Evolutionary conservation across 64 coral and sea anemone genomes (phyloP).

Genomic region (Montipora cactus): DNA sequence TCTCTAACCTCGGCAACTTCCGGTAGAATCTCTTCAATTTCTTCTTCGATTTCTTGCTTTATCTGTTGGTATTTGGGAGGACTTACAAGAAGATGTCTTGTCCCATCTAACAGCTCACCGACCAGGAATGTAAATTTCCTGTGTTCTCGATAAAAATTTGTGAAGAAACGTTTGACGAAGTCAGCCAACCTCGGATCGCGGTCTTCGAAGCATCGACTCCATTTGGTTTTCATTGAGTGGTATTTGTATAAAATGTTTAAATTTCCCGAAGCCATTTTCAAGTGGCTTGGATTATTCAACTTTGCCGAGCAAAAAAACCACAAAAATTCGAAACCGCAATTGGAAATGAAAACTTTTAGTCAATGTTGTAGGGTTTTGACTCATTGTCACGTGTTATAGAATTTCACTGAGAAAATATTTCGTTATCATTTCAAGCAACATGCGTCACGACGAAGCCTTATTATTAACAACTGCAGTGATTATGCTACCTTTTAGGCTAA

Average conservation of each 20-base stretch:
- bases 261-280: neutral
- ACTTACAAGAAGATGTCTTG: conserved; percentile 8
- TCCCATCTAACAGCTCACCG: conserved; percentile 1
- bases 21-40: neutral
- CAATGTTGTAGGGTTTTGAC: too few species aligned
- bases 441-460: too few species aligned
- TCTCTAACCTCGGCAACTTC: neutral
- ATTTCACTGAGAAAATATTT: too few species aligned
- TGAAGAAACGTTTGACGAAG: neutral
- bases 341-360: too few species aligned
- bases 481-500: too few species aligned
- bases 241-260: conserved; percentile 9
- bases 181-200: neutral
- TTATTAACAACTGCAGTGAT: too few species aligned
- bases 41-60: neutral
- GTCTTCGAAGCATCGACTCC: neutral
- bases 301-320: too few species aligned
- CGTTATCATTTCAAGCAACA: too few species aligned
- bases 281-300: too few species aligned
- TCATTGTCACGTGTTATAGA: too few species aligned
- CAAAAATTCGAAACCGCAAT: too few species aligned
- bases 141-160: neutral
- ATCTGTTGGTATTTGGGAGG: neutral
- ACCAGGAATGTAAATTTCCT: conserved; percentile 18
- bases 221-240: conserved; percentile 17